Evolutionary conservation across 2,888 invertebrate species (phyloP), one percentile per base, ranked within the genome.

Genomic region (Isotomurus palustris): DNA sequence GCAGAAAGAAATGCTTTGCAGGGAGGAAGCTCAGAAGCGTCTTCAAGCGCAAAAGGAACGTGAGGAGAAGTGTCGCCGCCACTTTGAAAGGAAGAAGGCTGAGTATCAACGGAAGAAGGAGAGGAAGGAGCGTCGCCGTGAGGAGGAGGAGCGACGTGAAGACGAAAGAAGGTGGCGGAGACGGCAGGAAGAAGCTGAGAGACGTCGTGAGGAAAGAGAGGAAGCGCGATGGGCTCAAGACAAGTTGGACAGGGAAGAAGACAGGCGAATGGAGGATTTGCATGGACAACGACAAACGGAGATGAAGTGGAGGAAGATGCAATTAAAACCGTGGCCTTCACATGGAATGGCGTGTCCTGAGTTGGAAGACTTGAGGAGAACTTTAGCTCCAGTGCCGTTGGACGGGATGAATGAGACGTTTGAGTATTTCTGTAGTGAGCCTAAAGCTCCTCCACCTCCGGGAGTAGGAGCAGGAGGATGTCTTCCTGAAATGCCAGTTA

Each of bases 311-410:
- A 14, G 32, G 14, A 21, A 49, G 22, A 10, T 21, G n/a, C 49
- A 49, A 25, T 19, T 49, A 3, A 10, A 24, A 10, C 8, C 32
- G 22, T 12, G 49, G 5, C 12, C 21, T 5, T 35, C 25, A 3
- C 12, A 21, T 19, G 6, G 19, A 21, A 27, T 49, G 35, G 49
- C 49, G n/a, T 17, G n/a, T 6, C 49, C 49, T 3, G 49, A 49
- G 36, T 35, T 49, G 49, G 49, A 49, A 35, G 49, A 49, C 6
- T 28, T 49, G 49, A 27, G 49, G 14, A 12, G 49, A 10, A 24
- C 21, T 21, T 24, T 49, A 2, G 49, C 49, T 12, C 49, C 49
- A 6, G 12, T 49, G 3, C 8, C 25, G 3, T 3, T n/a, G n/a
- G n/a, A 19, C 6, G 47, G 49, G 5, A 19, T 36, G 12, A 27